These are phyloP conservation scores for Antrozous pallidus DNA, from an alignment of 2,797 vertebrate genomes.

Conservation along the genomic window DNA sequence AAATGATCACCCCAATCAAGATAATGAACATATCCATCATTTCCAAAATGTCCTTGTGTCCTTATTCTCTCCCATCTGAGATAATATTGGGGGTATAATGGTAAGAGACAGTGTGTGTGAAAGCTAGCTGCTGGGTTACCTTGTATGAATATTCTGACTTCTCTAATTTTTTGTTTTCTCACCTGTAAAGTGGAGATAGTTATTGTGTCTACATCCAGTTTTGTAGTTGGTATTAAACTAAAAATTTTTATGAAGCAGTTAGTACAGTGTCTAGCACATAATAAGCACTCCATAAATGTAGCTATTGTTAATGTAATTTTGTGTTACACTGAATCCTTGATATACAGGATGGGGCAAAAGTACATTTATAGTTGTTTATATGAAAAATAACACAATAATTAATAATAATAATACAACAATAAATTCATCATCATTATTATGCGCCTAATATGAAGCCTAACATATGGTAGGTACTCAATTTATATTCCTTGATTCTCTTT, in stretches of 20 bases:
- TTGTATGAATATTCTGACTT: not conserved
- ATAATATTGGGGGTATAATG: not conserved
- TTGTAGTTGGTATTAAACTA: not conserved
- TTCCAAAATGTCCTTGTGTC: not conserved
- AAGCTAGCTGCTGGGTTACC: not conserved
- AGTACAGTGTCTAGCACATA: not conserved
- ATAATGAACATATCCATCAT: not conserved
- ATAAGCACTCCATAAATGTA: not conserved
- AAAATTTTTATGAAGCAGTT: not conserved
- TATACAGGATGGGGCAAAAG: not conserved
- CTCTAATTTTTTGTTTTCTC: not conserved
- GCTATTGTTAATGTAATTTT: not conserved
- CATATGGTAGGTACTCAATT: not conserved
- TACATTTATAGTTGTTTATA: not conserved
- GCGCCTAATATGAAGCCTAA: not conserved
- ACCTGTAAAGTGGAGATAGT: not conserved
- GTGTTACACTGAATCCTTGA: not conserved
- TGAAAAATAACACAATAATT: not conserved
- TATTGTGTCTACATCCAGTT: not conserved
- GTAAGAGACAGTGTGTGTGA: not conserved
- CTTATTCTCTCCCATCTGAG: not conserved
- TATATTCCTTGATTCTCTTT: not conserved
- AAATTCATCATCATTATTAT: not conserved
- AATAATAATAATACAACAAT: not conserved
- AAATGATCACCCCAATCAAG: not conserved